phyloP scores from a whole-genome alignment of 2,113 vertebrate species.

The Psettodes erumei region DNA sequence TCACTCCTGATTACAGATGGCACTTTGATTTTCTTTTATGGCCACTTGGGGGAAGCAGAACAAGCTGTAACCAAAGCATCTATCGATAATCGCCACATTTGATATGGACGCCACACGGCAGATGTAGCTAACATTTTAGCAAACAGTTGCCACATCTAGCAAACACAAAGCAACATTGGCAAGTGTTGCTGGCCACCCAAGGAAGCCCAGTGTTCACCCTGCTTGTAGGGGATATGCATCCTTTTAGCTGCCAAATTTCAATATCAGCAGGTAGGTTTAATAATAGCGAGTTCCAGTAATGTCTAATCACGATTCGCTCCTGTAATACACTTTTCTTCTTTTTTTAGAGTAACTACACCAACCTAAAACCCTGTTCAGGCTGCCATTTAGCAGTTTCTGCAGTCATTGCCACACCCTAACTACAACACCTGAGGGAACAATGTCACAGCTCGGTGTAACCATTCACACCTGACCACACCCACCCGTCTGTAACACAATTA shows the following conservation, averaged over 20 bases:
- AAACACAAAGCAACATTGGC: too few relatives aligned
- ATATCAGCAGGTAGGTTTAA: constrained; percentile 55
- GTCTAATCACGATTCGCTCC: constrained; percentile 30
- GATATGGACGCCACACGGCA: too few relatives aligned
- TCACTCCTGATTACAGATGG: neutral
- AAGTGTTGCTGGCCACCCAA: neutral
- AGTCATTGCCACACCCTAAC: constrained; percentile 1
- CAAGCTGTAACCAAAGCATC: neutral
- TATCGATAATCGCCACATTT: neutral
- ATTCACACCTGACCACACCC: constrained; percentile 21
- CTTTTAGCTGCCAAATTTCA: too few relatives aligned
- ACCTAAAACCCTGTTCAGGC: constrained; percentile 6
- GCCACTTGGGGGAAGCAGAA: too few relatives aligned
- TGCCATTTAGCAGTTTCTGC: constrained; percentile 7
- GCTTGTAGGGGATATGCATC: too few relatives aligned
- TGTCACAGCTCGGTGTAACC: neutral
- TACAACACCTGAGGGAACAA: neutral
- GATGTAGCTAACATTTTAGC: neutral
- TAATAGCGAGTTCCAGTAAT: constrained; percentile 31
- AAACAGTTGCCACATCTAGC: neutral
- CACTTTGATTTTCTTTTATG: too few relatives aligned
- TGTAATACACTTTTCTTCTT: constrained; percentile 31
- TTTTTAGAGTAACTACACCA: neutral
- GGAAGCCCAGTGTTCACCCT: too few relatives aligned
- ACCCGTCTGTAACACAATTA: neutral